phyloP scores from a whole-genome alignment of 2,888 invertebrate genomes.

The Apamea crenata region DNA sequence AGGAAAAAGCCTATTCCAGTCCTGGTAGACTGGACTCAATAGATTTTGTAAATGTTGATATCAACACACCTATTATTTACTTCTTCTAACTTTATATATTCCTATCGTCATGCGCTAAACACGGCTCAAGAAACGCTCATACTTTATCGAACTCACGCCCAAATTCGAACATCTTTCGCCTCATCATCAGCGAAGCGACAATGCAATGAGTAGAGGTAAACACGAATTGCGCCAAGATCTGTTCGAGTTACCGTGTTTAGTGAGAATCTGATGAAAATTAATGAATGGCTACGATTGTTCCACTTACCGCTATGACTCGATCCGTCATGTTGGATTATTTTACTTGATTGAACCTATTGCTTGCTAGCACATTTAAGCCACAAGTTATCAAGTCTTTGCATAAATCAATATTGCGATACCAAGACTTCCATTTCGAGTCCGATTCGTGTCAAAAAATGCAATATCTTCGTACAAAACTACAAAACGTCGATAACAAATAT shows the following conservation, averaged over 20 bases:
- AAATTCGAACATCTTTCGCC: constrained; percentile 64
- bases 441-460: constrained; percentile 63
- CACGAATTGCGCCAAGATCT: constrained; percentile 55
- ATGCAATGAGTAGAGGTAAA: constrained; percentile 62
- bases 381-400: background rate
- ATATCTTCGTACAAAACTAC: constrained; percentile 42
- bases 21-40: background rate
- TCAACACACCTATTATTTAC: background rate
- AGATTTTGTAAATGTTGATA: background rate
- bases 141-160: constrained; percentile 44
- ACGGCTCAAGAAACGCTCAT: background rate
- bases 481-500: constrained; percentile 75
- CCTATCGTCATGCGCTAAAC: background rate
- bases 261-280: constrained; percentile 60
- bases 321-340: constrained; percentile 77
- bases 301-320: constrained; percentile 84
- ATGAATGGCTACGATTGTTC: constrained; percentile 40
- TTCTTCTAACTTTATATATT: background rate
- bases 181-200: constrained; percentile 62
- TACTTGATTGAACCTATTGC: background rate
- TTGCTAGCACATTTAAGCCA: background rate
- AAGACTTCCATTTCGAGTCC: constrained; percentile 65
- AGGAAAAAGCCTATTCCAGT: background rate
- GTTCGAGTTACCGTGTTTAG: constrained; percentile 70
- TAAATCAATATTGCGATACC: constrained; percentile 39